Conservation (phyloP, 2,113 vertebrate species). For the Catharus fuscescens region DNA sequence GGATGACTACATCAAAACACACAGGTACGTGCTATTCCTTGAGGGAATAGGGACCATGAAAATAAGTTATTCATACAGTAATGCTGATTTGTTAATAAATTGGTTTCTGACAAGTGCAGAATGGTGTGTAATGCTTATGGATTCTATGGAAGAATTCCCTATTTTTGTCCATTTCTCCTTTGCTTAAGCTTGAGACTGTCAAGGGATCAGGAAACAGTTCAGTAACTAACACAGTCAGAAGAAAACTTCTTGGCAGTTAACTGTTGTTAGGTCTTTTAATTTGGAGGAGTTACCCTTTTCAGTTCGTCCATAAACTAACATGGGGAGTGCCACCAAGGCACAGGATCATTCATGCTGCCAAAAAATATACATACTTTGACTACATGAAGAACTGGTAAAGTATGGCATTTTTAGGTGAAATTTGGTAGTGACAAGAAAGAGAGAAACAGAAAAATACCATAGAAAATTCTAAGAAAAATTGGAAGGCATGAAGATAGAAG, state of each 20-base stretch:
- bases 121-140: not conserved
- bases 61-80: not conserved
- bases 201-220: not conserved
- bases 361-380: not conserved
- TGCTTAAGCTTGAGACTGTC: not conserved
- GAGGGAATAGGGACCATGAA: not conserved
- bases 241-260: not conserved
- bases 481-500: not conserved
- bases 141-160: not conserved
- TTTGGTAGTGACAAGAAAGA: not conserved
- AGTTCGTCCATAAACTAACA: not conserved
- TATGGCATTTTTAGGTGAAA: not conserved
- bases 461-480: not conserved
- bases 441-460: not conserved
- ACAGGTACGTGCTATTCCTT: slow-evolving; percentile 71
- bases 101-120: not conserved
- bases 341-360: not conserved
- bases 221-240: not conserved
- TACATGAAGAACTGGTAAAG: not conserved
- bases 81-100: not conserved
- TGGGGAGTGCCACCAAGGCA: not conserved
- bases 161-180: not conserved
- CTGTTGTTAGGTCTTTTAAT: not conserved
- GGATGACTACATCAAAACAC: slow-evolving; percentile 84
- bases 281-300: not conserved